These are phyloP conservation scores for Callospermophilus lateralis DNA, from an alignment of 2,113 vertebrate genomes.

Conservation along the genomic window DNA sequence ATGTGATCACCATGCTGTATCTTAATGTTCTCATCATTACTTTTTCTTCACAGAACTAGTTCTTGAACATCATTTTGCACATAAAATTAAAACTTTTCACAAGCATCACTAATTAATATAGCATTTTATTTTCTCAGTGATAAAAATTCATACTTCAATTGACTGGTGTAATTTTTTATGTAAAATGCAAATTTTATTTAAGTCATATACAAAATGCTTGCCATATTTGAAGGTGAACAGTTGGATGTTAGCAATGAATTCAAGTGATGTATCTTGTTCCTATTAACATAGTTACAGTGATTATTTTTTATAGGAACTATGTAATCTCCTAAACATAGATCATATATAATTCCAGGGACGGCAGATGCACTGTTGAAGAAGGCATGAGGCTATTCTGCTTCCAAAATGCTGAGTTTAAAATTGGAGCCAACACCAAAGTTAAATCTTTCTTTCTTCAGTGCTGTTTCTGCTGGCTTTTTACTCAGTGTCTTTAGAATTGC, in stretches of 20 bases:
- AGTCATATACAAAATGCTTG: slow-evolving; percentile 18
- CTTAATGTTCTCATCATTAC: not conserved
- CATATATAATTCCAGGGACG: not conserved
- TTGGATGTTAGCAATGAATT: slow-evolving; percentile 8
- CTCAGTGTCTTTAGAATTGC: not conserved
- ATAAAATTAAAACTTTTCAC: not conserved
- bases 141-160: not conserved
- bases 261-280: not conserved
- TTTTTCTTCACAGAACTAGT: not conserved
- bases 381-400: not conserved
- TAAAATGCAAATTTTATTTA: not conserved
- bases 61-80: not conserved
- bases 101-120: not conserved
- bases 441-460: not conserved
- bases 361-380: not conserved
- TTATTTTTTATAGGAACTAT: not conserved
- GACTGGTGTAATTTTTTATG: not conserved
- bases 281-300: slow-evolving; percentile 2
- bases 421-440: not conserved
- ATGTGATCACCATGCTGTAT: not conserved
- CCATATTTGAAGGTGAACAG: not conserved
- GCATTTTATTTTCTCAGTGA: not conserved
- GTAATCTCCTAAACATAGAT: not conserved
- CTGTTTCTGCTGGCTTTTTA: not conserved
- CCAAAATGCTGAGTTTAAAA: not conserved